These are phyloP conservation scores for Trogon surrucura DNA, from an alignment of 2,113 vertebrate species.

Conservation along the genomic window DNA sequence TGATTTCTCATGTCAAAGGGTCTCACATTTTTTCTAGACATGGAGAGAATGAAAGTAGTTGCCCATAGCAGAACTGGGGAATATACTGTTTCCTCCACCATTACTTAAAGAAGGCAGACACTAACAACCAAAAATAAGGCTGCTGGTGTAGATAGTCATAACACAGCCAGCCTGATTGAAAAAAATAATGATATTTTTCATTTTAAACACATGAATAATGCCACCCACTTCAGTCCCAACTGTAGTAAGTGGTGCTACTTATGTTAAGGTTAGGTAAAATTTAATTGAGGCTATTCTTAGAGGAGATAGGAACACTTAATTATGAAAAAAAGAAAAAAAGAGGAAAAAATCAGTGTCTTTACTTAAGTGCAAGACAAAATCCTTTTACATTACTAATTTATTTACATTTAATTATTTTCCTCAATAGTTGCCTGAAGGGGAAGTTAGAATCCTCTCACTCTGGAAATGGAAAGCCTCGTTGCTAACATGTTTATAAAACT, in stretches of 20 bases:
- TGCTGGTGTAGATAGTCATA: not conserved
- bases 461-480: not conserved
- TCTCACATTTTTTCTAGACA: not conserved
- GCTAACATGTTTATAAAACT: not conserved
- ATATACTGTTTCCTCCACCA: not conserved
- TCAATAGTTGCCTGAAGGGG: not conserved
- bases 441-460: constrained; percentile 4
- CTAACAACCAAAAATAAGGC: not conserved
- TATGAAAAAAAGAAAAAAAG: not conserved
- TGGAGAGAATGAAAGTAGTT: not conserved
- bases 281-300: not conserved
- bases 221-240: not conserved
- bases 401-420: constrained; percentile 46
- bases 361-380: not conserved
- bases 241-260: not conserved
- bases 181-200: not conserved
- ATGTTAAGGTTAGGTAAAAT: not conserved
- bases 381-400: constrained; percentile 21
- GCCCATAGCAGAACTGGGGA: not conserved
- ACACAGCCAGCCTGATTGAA: not conserved
- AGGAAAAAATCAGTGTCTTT: not conserved
- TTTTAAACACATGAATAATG: not conserved
- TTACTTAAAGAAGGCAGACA: not conserved
- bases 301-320: not conserved
- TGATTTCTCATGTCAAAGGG: not conserved